These are phyloP conservation scores for Sylvilagus floridanus DNA, from an alignment of 2,797 vertebrate genomes.

Conservation along the genomic window DNA sequence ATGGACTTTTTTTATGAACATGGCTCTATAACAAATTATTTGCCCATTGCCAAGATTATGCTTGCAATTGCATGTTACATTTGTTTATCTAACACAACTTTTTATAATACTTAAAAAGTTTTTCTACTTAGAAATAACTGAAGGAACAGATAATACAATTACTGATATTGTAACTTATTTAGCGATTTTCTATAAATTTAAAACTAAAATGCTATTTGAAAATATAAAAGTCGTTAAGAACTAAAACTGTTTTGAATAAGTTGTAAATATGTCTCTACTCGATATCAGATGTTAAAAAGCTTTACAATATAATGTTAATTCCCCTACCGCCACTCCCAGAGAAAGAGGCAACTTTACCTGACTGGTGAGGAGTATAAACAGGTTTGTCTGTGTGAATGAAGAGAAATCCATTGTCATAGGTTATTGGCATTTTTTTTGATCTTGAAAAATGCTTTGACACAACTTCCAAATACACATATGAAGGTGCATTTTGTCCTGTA, in stretches of 20 bases:
- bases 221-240: constrained; percentile 16
- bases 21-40: constrained; percentile 22
- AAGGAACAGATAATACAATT: not conserved
- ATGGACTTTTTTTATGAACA: not conserved
- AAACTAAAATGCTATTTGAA: constrained; percentile 16
- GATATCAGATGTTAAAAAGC: not conserved
- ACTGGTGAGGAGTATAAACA: constrained; percentile 89
- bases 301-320: not conserved
- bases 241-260: constrained; percentile 6
- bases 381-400: constrained; percentile 97
- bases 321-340: too few species aligned
- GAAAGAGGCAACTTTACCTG: constrained; percentile 74
- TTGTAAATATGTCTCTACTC: not conserved
- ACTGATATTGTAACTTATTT: constrained; percentile 13
- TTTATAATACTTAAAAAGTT: constrained; percentile 24
- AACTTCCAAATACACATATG: constrained; percentile 91
- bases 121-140: constrained; percentile 16
- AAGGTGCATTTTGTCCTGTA: constrained; percentile 58
- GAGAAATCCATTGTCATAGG: constrained; percentile 93
- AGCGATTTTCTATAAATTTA: constrained; percentile 6
- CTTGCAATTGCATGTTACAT: constrained; percentile 16
- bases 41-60: constrained; percentile 35
- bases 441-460: constrained; percentile 89
- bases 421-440: constrained; percentile 88
- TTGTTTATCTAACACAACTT: constrained; percentile 14